Evolutionary conservation across 2,113 vertebrate genomes (phyloP).

Genomic region (Speoplatyrhinus poulsoni): DNA sequence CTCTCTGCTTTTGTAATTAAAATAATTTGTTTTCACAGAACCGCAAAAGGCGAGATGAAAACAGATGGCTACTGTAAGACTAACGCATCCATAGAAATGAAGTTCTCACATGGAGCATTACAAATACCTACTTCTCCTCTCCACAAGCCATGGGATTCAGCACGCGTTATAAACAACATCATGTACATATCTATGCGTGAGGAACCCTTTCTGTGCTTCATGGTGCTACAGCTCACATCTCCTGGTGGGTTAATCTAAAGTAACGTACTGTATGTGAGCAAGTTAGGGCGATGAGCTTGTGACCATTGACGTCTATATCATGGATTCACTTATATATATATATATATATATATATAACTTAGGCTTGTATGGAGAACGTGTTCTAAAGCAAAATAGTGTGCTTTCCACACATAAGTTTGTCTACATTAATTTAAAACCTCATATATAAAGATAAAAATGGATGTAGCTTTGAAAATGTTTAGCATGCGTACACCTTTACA

Average conservation of each 20-base stretch:
- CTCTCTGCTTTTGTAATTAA: background rate
- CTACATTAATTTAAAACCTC: conserved; percentile 9
- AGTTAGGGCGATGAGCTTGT: background rate
- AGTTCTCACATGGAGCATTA: background rate
- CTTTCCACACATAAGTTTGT: conserved; percentile 59
- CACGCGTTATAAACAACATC: too few species aligned
- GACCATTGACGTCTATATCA: background rate
- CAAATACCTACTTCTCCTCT: background rate
- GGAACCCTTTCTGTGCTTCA: too few species aligned
- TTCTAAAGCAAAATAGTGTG: conserved; percentile 55
- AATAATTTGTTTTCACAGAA: conserved; percentile 24
- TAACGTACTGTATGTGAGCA: background rate
- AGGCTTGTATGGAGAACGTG: conserved; percentile 29
- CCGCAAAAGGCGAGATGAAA: conserved; percentile 19
- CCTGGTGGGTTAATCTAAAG: background rate
- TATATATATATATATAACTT: conserved; percentile 37
- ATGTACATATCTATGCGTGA: too few species aligned
- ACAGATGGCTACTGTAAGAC: background rate
- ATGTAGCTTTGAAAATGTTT: too few species aligned
- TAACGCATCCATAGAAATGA: conserved; percentile 4
- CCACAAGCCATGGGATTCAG: background rate
- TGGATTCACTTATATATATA: conserved; percentile 17
- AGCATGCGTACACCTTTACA: conserved; percentile 26
- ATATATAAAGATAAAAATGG: too few species aligned
- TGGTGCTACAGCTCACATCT: too few species aligned